Percentiles rank a stretch among this genome's conserved stretches.
These are phyloP conservation scores for Malacosoma neustria DNA, from an alignment of 2,888 invertebrate species.

Conservation along the genomic window DNA sequence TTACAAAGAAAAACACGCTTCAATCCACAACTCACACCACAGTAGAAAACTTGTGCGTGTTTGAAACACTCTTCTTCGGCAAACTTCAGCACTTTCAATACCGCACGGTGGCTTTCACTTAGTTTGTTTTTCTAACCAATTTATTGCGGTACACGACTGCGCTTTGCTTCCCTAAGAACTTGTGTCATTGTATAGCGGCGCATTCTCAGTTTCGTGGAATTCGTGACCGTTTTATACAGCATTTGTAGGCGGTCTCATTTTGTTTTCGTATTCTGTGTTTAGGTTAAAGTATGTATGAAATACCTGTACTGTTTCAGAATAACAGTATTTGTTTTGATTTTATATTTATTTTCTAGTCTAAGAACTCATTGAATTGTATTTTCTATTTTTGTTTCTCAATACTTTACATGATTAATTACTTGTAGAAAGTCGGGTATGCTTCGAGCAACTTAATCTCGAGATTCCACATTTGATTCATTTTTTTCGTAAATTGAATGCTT, in stretches of 20 bases:
- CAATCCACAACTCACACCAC: conserved; percentile 10
- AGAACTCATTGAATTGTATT: too few species aligned
- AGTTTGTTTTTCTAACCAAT: conserved; percentile 32
- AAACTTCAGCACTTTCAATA: conserved; percentile 35
- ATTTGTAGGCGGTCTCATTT: neutral
- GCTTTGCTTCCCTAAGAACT: neutral
- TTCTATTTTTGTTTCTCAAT: too few species aligned
- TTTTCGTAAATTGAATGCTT: too few species aligned
- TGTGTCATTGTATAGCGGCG: neutral
- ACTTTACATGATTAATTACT: too few species aligned
- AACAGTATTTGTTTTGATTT: neutral
- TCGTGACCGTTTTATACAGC: neutral
- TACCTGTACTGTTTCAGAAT: neutral
- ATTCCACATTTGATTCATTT: too few species aligned
- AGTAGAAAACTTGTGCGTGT: conserved; percentile 27
- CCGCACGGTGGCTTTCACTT: conserved; percentile 27
- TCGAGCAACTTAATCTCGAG: too few species aligned
- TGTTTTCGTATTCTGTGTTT: neutral
- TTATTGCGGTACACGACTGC: conserved; percentile 18
- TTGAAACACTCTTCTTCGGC: conserved; percentile 23
- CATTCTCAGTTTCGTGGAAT: neutral
- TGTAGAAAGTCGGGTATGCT: too few species aligned
- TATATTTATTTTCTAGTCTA: too few species aligned
- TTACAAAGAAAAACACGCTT: conserved; percentile 6
- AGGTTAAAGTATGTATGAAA: neutral